Evolutionary conservation across 2,113 vertebrate species (phyloP), one percentile per base, ranked within the genome.

Genomic region (Etheostoma cragini): DNA sequence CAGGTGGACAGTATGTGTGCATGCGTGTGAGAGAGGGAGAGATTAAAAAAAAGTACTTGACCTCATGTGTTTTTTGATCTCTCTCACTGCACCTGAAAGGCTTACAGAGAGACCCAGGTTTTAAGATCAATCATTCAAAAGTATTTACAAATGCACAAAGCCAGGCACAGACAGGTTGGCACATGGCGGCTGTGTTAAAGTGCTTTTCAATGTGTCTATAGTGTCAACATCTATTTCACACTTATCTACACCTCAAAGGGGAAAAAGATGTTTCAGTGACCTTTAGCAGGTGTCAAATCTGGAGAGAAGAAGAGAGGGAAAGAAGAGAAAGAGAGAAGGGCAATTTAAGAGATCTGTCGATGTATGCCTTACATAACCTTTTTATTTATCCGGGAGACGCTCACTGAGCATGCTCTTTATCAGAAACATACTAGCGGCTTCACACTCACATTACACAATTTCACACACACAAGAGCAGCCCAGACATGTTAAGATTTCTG

Each of bases 181-280:
- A 82, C 87, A 91, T 76, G 84, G 85, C 76, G 88, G 86, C 86
- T 88, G 84, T 77, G 76, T 90, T 92, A 89, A 92, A 94, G 93
- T 94, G 93, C 87, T 92, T 94, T 90, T 92, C 88, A 91, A 85
- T 91, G 92, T 94, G 88, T 88, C 88, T 76, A 84, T 62, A 81
- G 91, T 91, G 93, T 94, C 92, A 85, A 92, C 92, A 92, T 93
- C 88, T 93, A 93, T 94, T 95, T 94, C 90, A 95, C 92, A 94
- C 88, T 88, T 81, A 89, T 94, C 91, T 92, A 92, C 93, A 94
- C 91, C 92, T 93, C 87, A 93, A 93, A 93, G 86, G 77, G 74
- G 74, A 50, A 3, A 76, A 90, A 92, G 64, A 93, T 92, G 91
- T 92, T 94, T 86, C 87, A 52, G 76, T 93, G 89, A 92, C 93